These are phyloP conservation scores for Sebastes matsubarae DNA, from an alignment of 2,797 vertebrate species.

Conservation along the genomic window DNA sequence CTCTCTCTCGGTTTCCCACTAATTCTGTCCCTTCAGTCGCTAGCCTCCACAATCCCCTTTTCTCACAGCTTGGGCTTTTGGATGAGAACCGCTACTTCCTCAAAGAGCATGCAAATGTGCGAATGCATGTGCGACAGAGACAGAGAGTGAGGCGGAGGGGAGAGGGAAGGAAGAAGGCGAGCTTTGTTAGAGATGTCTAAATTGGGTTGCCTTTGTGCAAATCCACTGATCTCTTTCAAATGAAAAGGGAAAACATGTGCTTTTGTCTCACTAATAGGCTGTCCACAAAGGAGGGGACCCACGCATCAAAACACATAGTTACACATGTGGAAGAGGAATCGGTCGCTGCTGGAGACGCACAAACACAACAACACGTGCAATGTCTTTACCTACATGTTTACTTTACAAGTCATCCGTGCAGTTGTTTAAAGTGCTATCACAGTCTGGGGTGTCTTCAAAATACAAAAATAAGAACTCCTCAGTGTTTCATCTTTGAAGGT, in stretches of 20 bases:
- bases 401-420: background rate
- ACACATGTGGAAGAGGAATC: slow-evolving; percentile 33
- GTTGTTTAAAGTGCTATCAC: background rate
- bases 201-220: slow-evolving; percentile 70
- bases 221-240: slow-evolving; percentile 66
- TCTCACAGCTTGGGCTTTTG: slow-evolving; percentile 63
- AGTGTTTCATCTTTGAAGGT: background rate
- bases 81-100: slow-evolving; percentile 59
- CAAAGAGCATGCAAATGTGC: slow-evolving; percentile 75
- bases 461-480: background rate
- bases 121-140: slow-evolving; percentile 57
- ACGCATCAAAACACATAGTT: slow-evolving; percentile 32
- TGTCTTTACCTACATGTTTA: slow-evolving; percentile 7
- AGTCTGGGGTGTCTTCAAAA: background rate
- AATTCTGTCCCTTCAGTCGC: slow-evolving; percentile 57
- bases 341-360: background rate
- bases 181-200: slow-evolving; percentile 77
- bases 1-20: slow-evolving; percentile 41
- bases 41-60: slow-evolving; percentile 56
- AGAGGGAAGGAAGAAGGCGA: slow-evolving; percentile 46
- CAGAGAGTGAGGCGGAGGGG: slow-evolving; percentile 31
- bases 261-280: slow-evolving; percentile 63
- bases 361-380: background rate
- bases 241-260: slow-evolving; percentile 55
- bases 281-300: slow-evolving; percentile 30